Conservation (phyloP, 2,797 vertebrate species). For the Halcyon leucocephala region DNA sequence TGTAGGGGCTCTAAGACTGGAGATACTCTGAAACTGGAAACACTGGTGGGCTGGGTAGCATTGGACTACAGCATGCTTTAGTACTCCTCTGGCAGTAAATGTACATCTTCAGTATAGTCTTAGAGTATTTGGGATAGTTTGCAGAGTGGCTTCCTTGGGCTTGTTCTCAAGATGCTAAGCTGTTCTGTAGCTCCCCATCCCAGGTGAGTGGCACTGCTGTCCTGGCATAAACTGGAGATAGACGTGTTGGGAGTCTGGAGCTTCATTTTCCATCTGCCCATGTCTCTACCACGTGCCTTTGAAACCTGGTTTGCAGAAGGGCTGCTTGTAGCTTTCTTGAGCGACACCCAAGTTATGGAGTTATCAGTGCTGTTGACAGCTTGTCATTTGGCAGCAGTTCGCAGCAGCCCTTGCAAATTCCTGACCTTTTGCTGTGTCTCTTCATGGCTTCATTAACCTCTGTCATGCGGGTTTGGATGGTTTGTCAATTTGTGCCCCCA, state of each 20-base stretch:
- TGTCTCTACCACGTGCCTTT: background rate
- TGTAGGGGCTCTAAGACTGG: background rate
- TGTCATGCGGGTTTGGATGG: conserved; percentile 20
- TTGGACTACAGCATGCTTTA: background rate
- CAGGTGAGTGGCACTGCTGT: background rate
- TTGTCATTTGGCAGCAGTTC: conserved; percentile 12
- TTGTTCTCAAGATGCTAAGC: background rate
- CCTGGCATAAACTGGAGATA: background rate
- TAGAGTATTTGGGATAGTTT: background rate
- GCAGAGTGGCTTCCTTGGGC: background rate
- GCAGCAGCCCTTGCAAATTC: background rate
- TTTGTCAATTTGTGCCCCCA: background rate
- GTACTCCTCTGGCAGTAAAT: background rate
- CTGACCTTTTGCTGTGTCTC: background rate
- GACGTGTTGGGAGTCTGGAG: background rate
- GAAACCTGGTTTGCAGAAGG: background rate
- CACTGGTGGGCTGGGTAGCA: background rate
- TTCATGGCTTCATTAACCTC: conserved; percentile 53
- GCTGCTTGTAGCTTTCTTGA: background rate
- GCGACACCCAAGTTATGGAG: background rate
- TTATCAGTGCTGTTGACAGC: background rate
- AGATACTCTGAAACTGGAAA: background rate
- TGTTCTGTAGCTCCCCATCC: background rate
- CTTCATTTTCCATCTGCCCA: background rate
- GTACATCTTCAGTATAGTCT: background rate